phyloP scores from a whole-genome alignment of 2,113 vertebrate genomes.

The Anarrhichthys ocellatus region DNA sequence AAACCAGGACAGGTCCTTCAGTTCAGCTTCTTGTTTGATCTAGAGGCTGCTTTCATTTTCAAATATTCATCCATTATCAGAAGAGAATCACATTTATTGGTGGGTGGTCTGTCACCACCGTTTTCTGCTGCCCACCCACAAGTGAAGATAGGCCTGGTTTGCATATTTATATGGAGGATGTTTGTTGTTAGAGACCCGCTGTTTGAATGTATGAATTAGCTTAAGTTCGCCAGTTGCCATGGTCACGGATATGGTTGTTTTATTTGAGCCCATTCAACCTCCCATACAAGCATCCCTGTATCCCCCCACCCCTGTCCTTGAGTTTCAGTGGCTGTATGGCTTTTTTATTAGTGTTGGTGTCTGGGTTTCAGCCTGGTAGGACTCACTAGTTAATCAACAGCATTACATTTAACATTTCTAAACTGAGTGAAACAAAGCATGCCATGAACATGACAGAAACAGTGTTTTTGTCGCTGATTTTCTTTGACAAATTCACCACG shows the following conservation, averaged over 20 bases:
- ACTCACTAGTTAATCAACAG: constrained; percentile 5
- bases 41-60: constrained; percentile 13
- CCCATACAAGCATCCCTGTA: constrained; percentile 35
- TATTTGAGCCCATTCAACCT: constrained; percentile 66
- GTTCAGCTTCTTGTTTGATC: constrained; percentile 19
- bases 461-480: not conserved
- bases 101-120: constrained; percentile 74
- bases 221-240: constrained; percentile 75
- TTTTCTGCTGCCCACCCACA: constrained; percentile 63
- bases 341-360: constrained; percentile 5
- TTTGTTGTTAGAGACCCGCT: constrained; percentile 78
- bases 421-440: constrained; percentile 4
- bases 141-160: constrained; percentile 68
- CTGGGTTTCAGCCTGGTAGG: constrained; percentile 26
- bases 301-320: constrained; percentile 7
- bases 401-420: constrained; percentile 20
- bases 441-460: not conserved
- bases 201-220: constrained; percentile 79
- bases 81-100: constrained; percentile 45
- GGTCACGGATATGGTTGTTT: constrained; percentile 79
- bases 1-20: constrained; percentile 7
- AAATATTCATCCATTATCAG: constrained; percentile 46
- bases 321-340: constrained; percentile 31
- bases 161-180: constrained; percentile 81
- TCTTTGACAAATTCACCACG: not conserved